Percentiles rank a stretch among this genome's conserved stretches.
phyloP scores from a whole-genome alignment of 1,140 invertebrate genomes.

The Parasteatoda tepidariorum region DNA sequence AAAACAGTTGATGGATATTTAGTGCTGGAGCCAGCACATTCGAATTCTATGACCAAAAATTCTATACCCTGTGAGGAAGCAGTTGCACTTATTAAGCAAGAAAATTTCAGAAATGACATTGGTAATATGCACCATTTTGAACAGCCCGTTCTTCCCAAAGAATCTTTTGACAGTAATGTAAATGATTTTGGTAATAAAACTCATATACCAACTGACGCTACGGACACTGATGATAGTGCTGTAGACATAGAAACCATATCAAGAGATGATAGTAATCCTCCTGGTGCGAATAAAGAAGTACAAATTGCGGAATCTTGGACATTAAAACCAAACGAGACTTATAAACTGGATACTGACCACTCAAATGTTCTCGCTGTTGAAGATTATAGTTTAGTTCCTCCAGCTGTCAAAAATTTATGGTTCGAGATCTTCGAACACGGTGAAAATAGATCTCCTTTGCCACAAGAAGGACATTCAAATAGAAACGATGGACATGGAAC shows the following conservation, averaged over 20 bases:
- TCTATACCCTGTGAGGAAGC: background rate
- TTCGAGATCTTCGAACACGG: background rate
- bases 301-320: background rate
- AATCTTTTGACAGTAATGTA: slow-evolving; percentile 3
- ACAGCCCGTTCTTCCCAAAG: background rate
- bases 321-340: background rate
- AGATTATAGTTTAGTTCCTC: background rate
- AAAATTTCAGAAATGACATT: background rate
- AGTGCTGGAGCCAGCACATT: slow-evolving; percentile 36
- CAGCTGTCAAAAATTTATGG: background rate
- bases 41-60: slow-evolving; percentile 9
- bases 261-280: background rate
- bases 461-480: background rate
- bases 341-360: background rate
- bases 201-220: background rate
- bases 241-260: slow-evolving; percentile 11
- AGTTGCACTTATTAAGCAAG: slow-evolving; percentile 20
- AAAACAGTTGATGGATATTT: slow-evolving; percentile 11
- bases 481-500: background rate
- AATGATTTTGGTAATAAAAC: background rate
- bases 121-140: background rate
- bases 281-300: background rate
- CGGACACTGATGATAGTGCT: background rate
- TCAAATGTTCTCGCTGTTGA: background rate
- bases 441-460: background rate